phyloP scores from a whole-genome alignment of 2,888 invertebrate species.

The Apodemia duryi region DNA sequence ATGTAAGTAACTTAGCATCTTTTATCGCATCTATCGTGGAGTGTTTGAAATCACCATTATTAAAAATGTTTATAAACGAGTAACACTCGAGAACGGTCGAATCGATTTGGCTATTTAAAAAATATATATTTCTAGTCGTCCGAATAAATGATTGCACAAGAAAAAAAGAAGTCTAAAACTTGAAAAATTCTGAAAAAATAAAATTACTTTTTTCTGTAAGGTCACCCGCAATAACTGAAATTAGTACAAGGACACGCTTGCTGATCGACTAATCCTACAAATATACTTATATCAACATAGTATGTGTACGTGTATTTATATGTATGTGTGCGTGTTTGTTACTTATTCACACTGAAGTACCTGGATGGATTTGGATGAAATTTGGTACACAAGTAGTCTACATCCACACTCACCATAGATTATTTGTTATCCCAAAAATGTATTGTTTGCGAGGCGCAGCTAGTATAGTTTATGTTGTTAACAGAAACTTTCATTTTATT shows the following conservation, averaged over 20 bases:
- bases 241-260: not conserved
- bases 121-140: not conserved
- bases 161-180: not conserved
- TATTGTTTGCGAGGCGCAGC: not conserved
- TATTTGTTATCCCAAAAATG: too few species aligned
- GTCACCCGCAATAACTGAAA: not conserved
- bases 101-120: too few species aligned
- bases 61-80: too few species aligned
- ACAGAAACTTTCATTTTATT: conserved; percentile 4
- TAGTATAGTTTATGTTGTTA: not conserved
- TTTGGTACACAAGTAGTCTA: too few species aligned
- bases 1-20: too few species aligned
- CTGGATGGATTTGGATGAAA: not conserved
- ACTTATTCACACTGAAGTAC: not conserved
- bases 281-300: not conserved
- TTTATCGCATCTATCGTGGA: too few species aligned
- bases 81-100: not conserved
- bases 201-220: not conserved
- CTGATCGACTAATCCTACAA: too few species aligned
- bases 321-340: not conserved
- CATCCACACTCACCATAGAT: too few species aligned
- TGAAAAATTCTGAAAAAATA: not conserved
- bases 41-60: too few species aligned
- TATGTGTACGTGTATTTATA: not conserved
- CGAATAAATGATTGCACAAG: not conserved